Conservation (phyloP, 1,140 invertebrate genomes). For the Gryllus bimaculatus region DNA sequence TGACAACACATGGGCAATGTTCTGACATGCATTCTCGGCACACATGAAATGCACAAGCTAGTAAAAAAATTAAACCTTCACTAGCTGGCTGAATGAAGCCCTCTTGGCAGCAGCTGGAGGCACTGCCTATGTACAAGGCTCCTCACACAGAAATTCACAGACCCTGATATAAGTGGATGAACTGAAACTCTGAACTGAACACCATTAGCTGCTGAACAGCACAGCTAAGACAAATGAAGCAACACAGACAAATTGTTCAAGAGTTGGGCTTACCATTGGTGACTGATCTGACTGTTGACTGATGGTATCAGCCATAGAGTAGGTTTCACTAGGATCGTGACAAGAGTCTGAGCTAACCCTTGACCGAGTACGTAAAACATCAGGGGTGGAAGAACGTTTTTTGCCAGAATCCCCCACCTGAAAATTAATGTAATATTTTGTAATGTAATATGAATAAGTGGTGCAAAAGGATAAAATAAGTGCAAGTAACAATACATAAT, state of each 20-base stretch:
- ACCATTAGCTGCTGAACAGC: neutral
- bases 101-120: neutral
- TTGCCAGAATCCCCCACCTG: slow-evolving; percentile 44
- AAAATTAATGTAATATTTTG: slow-evolving; percentile 12
- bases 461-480: too few species aligned
- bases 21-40: neutral
- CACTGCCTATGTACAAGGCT: neutral
- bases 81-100: neutral
- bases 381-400: slow-evolving; percentile 52
- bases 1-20: too few species aligned
- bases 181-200: neutral
- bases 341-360: slow-evolving; percentile 27
- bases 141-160: neutral
- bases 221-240: neutral
- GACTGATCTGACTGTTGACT: slow-evolving; percentile 50
- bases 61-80: neutral
- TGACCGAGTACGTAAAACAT: slow-evolving; percentile 37
- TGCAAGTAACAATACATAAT: too few species aligned
- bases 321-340: slow-evolving; percentile 30
- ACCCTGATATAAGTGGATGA: neutral
- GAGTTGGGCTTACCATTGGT: slow-evolving; percentile 51
- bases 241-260: neutral
- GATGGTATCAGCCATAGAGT: slow-evolving; percentile 32
- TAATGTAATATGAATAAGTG: too few species aligned
- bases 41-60: neutral